Evolutionary conservation across 2,113 vertebrate genomes (phyloP).

Genomic region (Passer montanus): DNA sequence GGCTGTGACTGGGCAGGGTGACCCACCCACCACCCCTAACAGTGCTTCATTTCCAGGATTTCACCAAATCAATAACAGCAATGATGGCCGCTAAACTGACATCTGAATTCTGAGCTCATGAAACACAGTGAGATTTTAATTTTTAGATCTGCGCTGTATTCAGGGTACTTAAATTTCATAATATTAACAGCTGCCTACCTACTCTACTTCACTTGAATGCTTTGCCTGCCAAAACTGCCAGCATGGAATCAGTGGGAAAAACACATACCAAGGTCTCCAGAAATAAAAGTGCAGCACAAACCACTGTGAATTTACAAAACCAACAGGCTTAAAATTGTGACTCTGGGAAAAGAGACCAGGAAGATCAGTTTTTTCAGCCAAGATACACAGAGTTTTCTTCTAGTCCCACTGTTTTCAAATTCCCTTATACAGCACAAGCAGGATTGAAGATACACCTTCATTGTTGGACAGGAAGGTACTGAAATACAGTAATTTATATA

Average conservation of each 20-base stretch:
- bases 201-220: neutral
- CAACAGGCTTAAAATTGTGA: neutral
- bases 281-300: neutral
- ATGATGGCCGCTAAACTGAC: neutral
- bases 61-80: neutral
- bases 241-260: neutral
- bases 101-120: neutral
- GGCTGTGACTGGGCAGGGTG: neutral
- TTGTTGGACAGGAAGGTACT: neutral
- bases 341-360: neutral
- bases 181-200: neutral
- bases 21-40: neutral
- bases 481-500: conserved; percentile 6
- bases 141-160: neutral
- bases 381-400: conserved; percentile 21
- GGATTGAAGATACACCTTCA: neutral
- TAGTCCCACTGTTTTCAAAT: conserved; percentile 13
- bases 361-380: conserved; percentile 21
- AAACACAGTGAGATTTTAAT: neutral
- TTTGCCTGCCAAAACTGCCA: neutral
- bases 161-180: neutral
- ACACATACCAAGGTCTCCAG: neutral
- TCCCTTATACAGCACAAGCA: neutral
- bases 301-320: conserved; percentile 26
- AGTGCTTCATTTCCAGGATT: neutral